Percentiles rank a stretch among this genome's conserved stretches.
These are phyloP conservation scores for Bombus sibiricus DNA, from an alignment of 1,140 invertebrate genomes.

Conservation along the genomic window DNA sequence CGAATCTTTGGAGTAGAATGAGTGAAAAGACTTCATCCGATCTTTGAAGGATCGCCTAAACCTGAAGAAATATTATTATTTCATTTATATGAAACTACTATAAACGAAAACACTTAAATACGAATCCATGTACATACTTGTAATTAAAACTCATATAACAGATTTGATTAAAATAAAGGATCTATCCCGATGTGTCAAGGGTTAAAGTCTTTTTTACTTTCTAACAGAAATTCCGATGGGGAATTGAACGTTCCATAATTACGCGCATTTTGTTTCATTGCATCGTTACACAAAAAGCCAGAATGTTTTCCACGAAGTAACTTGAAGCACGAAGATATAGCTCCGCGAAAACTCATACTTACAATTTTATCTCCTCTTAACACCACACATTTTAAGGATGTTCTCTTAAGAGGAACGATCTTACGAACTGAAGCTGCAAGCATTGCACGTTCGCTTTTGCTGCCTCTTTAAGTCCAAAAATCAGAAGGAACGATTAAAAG, in stretches of 20 bases:
- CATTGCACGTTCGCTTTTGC: neutral
- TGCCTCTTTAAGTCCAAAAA: neutral
- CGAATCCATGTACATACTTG: no score
- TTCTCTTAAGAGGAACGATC: conserved; percentile 8
- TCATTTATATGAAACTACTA: no score
- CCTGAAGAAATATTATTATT: no score
- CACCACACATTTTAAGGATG: conserved; percentile 14
- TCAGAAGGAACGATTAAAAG: conserved; percentile 12
- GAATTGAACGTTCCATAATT: conserved; percentile 18
- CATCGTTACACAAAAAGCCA: neutral
- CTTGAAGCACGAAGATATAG: neutral
- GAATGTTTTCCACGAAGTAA: conserved; percentile 31
- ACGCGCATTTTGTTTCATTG: neutral
- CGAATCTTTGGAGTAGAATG: neutral
- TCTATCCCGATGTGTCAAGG: neutral
- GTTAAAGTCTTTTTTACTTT: conserved; percentile 23
- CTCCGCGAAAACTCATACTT: conserved; percentile 8
- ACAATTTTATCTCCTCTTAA: conserved; percentile 30
- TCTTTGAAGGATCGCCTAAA: no score
- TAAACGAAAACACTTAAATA: no score
- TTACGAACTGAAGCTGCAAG: neutral
- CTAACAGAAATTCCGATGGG: conserved; percentile 1
- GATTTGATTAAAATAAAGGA: no score
- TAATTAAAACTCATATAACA: no score
- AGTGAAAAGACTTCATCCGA: no score